Percentiles rank a stretch among this genome's conserved stretches.
These are phyloP conservation scores for Odontomachus brunneus DNA, from an alignment of 1,140 invertebrate species.

Conservation along the genomic window DNA sequence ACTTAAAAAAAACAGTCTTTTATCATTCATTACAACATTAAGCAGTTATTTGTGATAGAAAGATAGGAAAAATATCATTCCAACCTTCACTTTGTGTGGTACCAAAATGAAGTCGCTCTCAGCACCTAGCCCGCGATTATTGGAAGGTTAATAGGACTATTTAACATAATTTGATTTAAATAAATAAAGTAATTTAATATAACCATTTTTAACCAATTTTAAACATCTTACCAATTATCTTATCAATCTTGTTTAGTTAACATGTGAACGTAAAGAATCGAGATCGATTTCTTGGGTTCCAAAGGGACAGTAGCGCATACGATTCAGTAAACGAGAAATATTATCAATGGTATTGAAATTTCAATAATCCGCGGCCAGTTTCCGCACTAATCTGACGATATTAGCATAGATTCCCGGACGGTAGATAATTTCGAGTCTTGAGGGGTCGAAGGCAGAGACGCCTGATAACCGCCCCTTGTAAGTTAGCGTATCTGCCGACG, in stretches of 20 bases:
- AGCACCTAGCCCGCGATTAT: too few species aligned
- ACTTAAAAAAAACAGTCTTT: too few species aligned
- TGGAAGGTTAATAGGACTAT: too few species aligned
- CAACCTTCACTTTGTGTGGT: too few species aligned
- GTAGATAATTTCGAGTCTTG: constrained; percentile 82
- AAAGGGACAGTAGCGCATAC: background rate
- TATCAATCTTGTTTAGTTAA: background rate
- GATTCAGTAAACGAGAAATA: constrained; percentile 14
- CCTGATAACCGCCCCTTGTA: constrained; percentile 82
- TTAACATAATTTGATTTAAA: too few species aligned
- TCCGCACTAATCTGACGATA: constrained; percentile 75
- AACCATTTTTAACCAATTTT: too few species aligned
- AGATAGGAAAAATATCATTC: too few species aligned
- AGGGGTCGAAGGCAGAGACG: constrained; percentile 78
- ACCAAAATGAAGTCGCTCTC: too few species aligned
- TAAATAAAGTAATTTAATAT: too few species aligned
- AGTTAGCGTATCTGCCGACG: constrained; percentile 79
- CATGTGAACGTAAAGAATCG: background rate
- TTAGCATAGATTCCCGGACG: constrained; percentile 79
- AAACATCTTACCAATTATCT: too few species aligned
- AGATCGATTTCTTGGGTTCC: background rate
- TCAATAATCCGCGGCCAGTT: constrained; percentile 70
- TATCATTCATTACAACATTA: too few species aligned
- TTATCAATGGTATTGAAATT: constrained; percentile 67
- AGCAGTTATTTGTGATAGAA: too few species aligned